Percentiles rank a stretch among this genome's conserved stretches.
Evolutionary conservation across 2,888 invertebrate species (phyloP).

Genomic region (Ypsolopha scabrella): DNA sequence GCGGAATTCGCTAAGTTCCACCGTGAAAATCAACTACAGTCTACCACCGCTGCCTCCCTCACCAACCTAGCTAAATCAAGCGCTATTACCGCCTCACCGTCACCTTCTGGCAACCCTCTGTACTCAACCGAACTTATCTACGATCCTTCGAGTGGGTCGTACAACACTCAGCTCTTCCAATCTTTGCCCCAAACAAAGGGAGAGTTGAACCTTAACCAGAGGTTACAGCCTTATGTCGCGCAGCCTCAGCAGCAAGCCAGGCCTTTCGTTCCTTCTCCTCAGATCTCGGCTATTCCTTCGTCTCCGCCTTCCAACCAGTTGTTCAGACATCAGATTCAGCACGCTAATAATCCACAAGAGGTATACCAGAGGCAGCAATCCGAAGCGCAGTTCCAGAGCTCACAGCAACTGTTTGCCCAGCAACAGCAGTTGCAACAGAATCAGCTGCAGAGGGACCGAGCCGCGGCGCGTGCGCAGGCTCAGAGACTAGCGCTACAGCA

Average conservation of each 20-base stretch:
- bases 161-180: conserved; percentile 84
- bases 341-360: conserved; percentile 56
- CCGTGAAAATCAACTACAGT: conserved; percentile 72
- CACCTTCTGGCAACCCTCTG: conserved; percentile 71
- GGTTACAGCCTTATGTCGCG: conserved; percentile 80
- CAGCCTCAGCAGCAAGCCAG: conserved; percentile 65
- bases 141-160: conserved; percentile 81
- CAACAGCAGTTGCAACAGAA: conserved; percentile 77
- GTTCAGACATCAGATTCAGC: conserved; percentile 57
- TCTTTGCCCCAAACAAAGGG: conserved; percentile 79
- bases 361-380: conserved; percentile 73
- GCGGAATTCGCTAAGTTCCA: conserved; percentile 82
- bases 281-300: conserved; percentile 39
- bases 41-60: conserved; percentile 53
- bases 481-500: conserved; percentile 37
- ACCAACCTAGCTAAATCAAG: conserved; percentile 45
- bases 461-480: conserved; percentile 64
- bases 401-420: conserved; percentile 74
- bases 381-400: conserved; percentile 72
- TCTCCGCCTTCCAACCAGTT: conserved; percentile 14
- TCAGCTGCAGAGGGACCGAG: conserved; percentile 71
- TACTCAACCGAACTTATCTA: conserved; percentile 84
- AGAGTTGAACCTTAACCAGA: conserved; percentile 78
- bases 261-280: conserved; percentile 71
- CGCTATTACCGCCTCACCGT: conserved; percentile 31